Percentiles rank a stretch among this genome's conserved stretches.
Evolutionary conservation across 1,140 invertebrate species (phyloP).

Genomic region (Zaprionus taronus): DNA sequence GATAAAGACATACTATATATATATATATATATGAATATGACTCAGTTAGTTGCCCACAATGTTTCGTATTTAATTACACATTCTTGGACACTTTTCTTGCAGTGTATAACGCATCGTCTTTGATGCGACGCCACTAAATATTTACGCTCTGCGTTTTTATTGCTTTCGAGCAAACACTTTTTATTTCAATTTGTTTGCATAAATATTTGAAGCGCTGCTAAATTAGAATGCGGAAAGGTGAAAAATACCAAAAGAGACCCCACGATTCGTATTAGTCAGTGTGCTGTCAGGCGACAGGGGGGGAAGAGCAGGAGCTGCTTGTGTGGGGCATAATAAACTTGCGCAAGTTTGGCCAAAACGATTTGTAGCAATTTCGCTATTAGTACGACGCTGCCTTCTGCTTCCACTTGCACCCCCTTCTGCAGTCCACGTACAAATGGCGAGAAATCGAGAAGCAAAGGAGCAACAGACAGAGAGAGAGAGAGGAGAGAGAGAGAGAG

Average conservation of each 20-base stretch:
- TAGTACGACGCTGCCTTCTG: conserved; percentile 47
- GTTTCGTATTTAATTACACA: too few relatives aligned
- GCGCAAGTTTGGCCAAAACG: conserved; percentile 79
- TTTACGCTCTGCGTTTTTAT: conserved; percentile 75
- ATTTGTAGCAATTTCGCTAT: conserved; percentile 83
- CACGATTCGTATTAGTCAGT: neutral
- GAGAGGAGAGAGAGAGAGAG: neutral
- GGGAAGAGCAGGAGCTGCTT: neutral
- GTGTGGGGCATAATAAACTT: conserved; percentile 67
- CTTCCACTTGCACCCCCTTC: neutral
- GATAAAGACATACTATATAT: too few relatives aligned
- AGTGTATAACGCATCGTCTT: conserved; percentile 30
- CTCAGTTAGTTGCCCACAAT: too few relatives aligned
- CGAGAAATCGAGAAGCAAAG: conserved; percentile 51
- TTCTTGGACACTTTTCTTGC: neutral
- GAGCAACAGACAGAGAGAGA: neutral
- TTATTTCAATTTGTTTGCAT: conserved; percentile 83
- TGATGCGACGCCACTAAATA: conserved; percentile 60
- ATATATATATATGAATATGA: too few relatives aligned
- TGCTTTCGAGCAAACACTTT: conserved; percentile 71
- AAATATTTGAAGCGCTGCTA: conserved; percentile 76
- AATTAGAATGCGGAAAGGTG: conserved; percentile 78
- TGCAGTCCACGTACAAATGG: neutral
- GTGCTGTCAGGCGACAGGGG: neutral
- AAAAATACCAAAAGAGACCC: conserved; percentile 54